Base-by-base conservation (phyloP, 1,140 invertebrate genomes). In the Bathynomus jamesi region DNA sequence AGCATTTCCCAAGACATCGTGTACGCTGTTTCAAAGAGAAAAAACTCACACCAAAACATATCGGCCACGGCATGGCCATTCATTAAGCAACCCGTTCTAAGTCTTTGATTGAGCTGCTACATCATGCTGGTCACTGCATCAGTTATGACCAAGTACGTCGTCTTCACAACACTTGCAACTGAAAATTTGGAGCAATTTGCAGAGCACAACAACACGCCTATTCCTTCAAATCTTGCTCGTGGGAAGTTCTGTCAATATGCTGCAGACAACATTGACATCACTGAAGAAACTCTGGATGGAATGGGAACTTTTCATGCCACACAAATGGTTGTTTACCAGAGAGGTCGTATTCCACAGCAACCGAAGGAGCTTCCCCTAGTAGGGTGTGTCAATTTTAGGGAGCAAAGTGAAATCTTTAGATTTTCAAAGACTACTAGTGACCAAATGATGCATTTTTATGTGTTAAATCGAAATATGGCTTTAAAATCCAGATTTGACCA, bases 201-300 rank as follows among this genome's bases (percentile, higher is more conserved):
- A 65, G 64, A 65, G 10, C 10, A 21, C n/a, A 28, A 28, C 27
- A 65, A 65, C 64, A 27, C 27, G 7, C 7, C 64, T 21, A 21
- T 65, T 29, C 64, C 64, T 24, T 21, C 66, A 21, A 67, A 67
- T 67, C 17, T 67, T 24, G 17, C 31, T 46, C 21, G 10, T 21
- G 13, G 27, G 10, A 46, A 46, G n/a, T 67, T 67, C 27, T 40
- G 17, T 27, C 66, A 67, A 46, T 46, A 46, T 25, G 2, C 66
- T 32, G 66, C 66, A 21, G 66, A 67, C 27, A 67, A 67, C 31
- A 67, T 40, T n/a, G 66, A 40, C 31, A 67, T 67, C 28, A 67
- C 53, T 25, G 66, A 67, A 40, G 66, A 67, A 67, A 67, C 66
- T 10, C 53, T 67, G 27, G 31, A 2, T 46, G 31, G 66, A 10